A percentile compares a stretch with the other conserved stretches of the same genome.
phyloP scores from a whole-genome alignment of 2,888 invertebrate genomes.

The Meiosimyza decipiens region DNA sequence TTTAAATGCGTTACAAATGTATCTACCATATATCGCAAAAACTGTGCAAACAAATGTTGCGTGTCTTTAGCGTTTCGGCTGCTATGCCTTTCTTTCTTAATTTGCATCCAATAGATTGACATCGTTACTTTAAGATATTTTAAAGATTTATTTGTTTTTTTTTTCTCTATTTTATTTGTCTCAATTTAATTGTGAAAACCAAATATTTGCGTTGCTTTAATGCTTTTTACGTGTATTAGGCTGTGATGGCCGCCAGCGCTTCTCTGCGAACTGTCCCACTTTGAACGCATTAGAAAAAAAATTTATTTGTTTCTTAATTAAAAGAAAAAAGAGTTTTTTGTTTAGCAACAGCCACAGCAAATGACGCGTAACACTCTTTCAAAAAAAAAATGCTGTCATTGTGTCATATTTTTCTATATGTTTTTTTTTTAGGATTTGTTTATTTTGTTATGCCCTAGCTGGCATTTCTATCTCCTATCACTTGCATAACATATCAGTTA shows the following conservation, averaged over 20 bases:
- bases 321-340: neutral
- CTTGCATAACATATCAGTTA: neutral
- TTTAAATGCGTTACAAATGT: constrained; percentile 14
- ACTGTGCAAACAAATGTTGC: neutral
- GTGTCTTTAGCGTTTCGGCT: neutral
- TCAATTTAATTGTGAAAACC: constrained; percentile 6
- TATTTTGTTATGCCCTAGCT: no score
- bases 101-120: neutral
- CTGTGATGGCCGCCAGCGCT: no score
- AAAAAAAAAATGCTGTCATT: no score
- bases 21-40: neutral
- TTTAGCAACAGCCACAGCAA: neutral
- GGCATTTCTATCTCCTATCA: no score
- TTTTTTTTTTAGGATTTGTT: no score
- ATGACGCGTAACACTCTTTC: no score
- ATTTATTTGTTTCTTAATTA: constrained; percentile 9
- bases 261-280: neutral
- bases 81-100: no score
- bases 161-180: no score
- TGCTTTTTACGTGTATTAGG: no score
- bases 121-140: neutral
- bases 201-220: neutral
- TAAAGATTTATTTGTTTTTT: no score
- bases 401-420: no score
- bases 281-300: neutral